These are phyloP conservation scores for Macrostomum cliftonense DNA, from an alignment of 2,888 invertebrate species.

Conservation along the genomic window DNA sequence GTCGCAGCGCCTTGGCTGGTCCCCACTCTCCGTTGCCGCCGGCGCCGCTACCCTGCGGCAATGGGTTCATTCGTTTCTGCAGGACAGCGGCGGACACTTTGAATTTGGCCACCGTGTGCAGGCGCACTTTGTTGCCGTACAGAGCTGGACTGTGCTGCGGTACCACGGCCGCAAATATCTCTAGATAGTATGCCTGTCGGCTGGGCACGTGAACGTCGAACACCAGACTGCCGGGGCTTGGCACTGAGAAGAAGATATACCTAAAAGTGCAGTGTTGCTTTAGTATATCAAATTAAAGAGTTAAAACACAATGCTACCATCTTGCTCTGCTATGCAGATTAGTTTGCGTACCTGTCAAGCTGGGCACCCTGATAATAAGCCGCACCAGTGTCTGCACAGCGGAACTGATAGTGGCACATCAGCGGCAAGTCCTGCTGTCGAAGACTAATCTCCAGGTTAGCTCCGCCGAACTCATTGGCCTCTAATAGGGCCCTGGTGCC, in stretches of 20 bases:
- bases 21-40: constrained; percentile 99
- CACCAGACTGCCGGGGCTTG: constrained; percentile 43
- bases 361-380: no score
- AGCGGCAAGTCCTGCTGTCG: no score
- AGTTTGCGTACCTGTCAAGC: no score
- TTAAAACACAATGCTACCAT: no score
- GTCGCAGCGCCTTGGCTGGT: constrained; percentile 71
- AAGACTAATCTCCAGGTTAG: no score
- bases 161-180: constrained; percentile 93
- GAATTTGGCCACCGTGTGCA: constrained; percentile 66
- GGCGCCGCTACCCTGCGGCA: constrained; percentile 51
- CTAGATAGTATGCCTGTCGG: constrained; percentile 75
- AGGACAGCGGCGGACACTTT: constrained; percentile 40
- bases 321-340: no score
- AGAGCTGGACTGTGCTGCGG: constrained; percentile 55
- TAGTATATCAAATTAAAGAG: no score
- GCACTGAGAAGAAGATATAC: no score
- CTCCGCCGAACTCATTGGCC: constrained; percentile 8
- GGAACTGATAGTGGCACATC: no score
- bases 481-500: constrained; percentile 61
- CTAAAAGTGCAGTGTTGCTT: no score
- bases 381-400: no score
- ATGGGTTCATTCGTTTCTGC: constrained; percentile 55
- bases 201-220: constrained; percentile 93
- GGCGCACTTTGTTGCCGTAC: constrained; percentile 16